Conservation (phyloP, 2,888 invertebrate genomes). For the Ormyrus thymus region DNA sequence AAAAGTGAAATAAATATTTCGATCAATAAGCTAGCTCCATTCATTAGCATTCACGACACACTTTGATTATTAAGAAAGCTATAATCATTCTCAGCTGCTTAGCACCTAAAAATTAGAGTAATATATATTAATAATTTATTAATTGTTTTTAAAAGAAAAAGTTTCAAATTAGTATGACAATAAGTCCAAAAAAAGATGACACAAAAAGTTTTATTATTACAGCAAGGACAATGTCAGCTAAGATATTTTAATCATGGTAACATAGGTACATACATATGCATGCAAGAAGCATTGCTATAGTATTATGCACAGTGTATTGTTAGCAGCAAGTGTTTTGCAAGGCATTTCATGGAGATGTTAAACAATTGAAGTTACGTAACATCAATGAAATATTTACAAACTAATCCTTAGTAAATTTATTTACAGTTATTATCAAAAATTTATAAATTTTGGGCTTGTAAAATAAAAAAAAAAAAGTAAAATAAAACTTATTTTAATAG, state of each 20-base stretch:
- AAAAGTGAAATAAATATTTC: constrained; percentile 4
- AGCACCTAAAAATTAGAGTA: constrained; percentile 12
- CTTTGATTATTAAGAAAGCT: constrained; percentile 25
- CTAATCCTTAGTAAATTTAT: constrained; percentile 33
- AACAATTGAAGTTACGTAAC: constrained; percentile 43
- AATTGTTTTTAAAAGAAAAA: not conserved
- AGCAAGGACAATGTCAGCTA: constrained; percentile 20
- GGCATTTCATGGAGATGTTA: constrained; percentile 25
- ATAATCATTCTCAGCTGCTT: not conserved
- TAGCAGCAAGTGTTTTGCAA: constrained; percentile 23
- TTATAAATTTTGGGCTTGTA: no score
- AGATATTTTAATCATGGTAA: constrained; percentile 9
- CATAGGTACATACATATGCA: not conserved
- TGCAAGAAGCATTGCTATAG: not conserved
- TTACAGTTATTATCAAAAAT: not conserved
- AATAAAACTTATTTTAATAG: not conserved
- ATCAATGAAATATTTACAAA: constrained; percentile 24
- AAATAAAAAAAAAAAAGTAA: no score
- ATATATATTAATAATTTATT: constrained; percentile 6
- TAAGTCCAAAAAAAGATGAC: constrained; percentile 28
- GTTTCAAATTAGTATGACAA: not conserved
- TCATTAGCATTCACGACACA: constrained; percentile 20
- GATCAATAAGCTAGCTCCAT: not conserved
- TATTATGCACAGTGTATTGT: constrained; percentile 31
- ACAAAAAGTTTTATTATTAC: constrained; percentile 3